Evolutionary conservation across 35 echinoderm and acorn worm species (phyloP).

Genomic region (Apostichopus parvimensis): DNA sequence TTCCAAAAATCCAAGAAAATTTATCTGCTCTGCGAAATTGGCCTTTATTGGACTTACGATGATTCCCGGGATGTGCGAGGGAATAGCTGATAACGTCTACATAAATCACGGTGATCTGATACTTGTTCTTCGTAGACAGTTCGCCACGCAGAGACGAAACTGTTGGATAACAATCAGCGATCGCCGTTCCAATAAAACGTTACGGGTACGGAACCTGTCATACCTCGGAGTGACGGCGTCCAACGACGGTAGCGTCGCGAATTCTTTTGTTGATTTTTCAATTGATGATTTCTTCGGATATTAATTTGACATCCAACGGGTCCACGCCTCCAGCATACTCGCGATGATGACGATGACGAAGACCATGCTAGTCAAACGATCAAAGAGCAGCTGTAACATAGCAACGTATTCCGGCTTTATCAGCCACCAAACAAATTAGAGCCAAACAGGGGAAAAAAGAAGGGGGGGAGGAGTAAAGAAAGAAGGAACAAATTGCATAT

Average conservation of each 20-base stretch:
- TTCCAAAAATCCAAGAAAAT: neutral
- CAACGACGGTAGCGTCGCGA: no score
- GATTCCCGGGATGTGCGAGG: neutral
- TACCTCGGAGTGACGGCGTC: no score
- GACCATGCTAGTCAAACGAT: conserved; percentile 1
- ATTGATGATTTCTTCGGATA: conserved; percentile 16
- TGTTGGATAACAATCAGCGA: no score
- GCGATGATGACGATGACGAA: no score
- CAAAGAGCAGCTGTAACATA: conserved; percentile 20
- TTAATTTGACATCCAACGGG: conserved; percentile 35
- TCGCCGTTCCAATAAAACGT: no score
- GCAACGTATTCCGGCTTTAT: neutral
- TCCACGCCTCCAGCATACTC: conserved; percentile 10
- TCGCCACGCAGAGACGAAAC: no score
- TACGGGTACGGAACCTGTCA: no score
- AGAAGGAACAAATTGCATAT: neutral
- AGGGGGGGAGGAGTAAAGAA: neutral
- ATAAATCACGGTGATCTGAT: conserved; percentile 2
- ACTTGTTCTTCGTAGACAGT: no score
- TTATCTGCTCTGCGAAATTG: conserved; percentile 6
- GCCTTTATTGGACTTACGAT: conserved; percentile 22
- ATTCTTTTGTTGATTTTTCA: neutral
- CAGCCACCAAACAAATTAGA: neutral
- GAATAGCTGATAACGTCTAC: neutral
- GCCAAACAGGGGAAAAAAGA: no score